Conservation (phyloP, 2,888 invertebrate species). For the Holacanthella duospinosa region DNA sequence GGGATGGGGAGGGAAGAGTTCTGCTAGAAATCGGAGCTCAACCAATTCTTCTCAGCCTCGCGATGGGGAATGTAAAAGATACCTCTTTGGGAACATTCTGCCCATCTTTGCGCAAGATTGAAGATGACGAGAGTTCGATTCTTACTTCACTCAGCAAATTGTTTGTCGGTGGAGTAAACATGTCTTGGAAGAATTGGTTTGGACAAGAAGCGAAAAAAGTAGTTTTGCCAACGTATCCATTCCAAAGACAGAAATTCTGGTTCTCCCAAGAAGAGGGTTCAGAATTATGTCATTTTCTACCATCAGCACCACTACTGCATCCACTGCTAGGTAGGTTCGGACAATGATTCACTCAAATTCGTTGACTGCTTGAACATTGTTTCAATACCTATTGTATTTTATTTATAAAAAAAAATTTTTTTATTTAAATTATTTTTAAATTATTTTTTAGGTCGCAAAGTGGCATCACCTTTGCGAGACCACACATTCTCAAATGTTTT, state of each 20-base stretch:
- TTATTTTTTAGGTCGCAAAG: too few relatives aligned
- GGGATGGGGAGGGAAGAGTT: slow-evolving; percentile 10
- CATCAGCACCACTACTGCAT: too few relatives aligned
- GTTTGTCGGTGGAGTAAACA: slow-evolving; percentile 16
- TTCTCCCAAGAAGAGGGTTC: too few relatives aligned
- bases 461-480: too few relatives aligned
- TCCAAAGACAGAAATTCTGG: neutral
- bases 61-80: slow-evolving; percentile 14
- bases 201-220: neutral
- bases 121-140: slow-evolving; percentile 17
- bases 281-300: too few relatives aligned
- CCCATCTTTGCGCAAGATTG: slow-evolving; percentile 19
- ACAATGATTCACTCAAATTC: too few relatives aligned
- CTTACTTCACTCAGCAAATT: slow-evolving; percentile 15
- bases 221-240: neutral
- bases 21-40: slow-evolving; percentile 28
- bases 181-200: slow-evolving; percentile 21
- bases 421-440: too few relatives aligned
- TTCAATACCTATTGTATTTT: too few relatives aligned
- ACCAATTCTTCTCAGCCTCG: slow-evolving; percentile 20
- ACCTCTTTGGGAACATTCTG: slow-evolving; percentile 12
- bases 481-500: too few relatives aligned
- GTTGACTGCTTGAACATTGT: too few relatives aligned
- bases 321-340: too few relatives aligned
- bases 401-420: too few relatives aligned